Conservation (phyloP, 2,797 vertebrate genomes). For the Smutsia gigantea region DNA sequence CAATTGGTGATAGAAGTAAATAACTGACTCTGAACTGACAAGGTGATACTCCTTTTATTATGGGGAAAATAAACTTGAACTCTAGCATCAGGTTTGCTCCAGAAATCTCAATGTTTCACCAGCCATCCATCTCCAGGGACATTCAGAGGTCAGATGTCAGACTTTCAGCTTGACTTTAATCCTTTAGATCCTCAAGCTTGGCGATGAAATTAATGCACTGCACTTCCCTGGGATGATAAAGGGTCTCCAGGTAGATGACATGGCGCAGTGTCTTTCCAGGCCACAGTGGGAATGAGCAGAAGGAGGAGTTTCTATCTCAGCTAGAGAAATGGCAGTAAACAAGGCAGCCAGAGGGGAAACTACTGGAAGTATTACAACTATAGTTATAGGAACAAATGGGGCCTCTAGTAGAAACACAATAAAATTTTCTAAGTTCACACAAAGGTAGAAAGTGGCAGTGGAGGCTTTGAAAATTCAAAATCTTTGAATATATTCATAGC, state of each 20-base stretch:
- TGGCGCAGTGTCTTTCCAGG: neutral
- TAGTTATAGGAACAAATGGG: neutral
- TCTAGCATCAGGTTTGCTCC: neutral
- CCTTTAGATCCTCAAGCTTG: neutral
- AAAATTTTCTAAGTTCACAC: neutral
- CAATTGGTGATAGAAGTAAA: conserved; percentile 19
- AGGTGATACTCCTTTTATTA: neutral
- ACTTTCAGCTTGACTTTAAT: conserved; percentile 32
- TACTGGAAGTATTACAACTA: neutral
- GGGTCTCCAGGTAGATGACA: neutral
- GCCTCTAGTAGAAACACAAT: neutral
- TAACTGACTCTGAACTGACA: neutral
- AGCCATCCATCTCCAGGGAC: neutral
- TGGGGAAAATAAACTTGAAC: neutral
- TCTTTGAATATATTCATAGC: neutral
- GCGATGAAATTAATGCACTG: neutral
- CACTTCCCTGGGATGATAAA: neutral
- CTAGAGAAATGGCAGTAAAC: neutral
- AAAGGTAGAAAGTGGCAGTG: neutral
- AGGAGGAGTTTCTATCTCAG: neutral
- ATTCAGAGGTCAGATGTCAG: neutral
- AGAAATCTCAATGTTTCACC: neutral
- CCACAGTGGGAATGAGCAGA: neutral
- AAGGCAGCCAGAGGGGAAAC: neutral
- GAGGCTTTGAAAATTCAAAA: conserved; percentile 3